Evolutionary conservation across 2,888 invertebrate genomes (phyloP).

Genomic region (Odontocerum albicorne): DNA sequence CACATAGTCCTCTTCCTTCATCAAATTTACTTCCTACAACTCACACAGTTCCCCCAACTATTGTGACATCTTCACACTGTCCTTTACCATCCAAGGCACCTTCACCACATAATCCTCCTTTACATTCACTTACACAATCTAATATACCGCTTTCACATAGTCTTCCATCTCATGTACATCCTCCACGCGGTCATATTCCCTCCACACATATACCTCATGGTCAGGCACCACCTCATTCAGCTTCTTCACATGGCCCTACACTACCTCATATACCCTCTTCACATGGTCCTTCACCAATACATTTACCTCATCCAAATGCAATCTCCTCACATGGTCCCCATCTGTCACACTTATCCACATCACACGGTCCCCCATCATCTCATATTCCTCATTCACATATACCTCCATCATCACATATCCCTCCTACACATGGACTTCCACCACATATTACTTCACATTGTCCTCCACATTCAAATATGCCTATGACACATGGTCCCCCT

Average conservation of each 20-base stretch:
- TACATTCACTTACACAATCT: too few species aligned
- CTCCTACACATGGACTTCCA: conserved; percentile 16
- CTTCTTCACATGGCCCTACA: not conserved
- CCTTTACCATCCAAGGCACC: conserved; percentile 1
- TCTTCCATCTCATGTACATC: not conserved
- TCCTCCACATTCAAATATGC: conserved; percentile 31
- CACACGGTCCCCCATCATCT: not conserved
- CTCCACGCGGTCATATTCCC: not conserved
- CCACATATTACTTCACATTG: too few species aligned
- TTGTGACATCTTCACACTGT: not conserved
- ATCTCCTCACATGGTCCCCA: not conserved
- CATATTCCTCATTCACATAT: not conserved
- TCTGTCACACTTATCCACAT: not conserved
- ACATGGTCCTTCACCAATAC: not conserved
- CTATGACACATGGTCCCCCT: conserved; percentile 2
- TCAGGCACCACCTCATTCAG: not conserved
- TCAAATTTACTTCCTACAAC: too few species aligned
- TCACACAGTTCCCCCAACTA: too few species aligned
- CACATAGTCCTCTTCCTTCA: too few species aligned
- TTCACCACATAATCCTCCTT: not conserved
- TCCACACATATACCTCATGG: too few species aligned
- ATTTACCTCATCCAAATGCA: not conserved
- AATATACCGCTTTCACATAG: conserved; percentile 1
- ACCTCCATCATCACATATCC: conserved; percentile 3
- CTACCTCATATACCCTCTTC: not conserved